Conservation (phyloP, 2,113 vertebrate genomes). For the Centrocercus urophasianus region DNA sequence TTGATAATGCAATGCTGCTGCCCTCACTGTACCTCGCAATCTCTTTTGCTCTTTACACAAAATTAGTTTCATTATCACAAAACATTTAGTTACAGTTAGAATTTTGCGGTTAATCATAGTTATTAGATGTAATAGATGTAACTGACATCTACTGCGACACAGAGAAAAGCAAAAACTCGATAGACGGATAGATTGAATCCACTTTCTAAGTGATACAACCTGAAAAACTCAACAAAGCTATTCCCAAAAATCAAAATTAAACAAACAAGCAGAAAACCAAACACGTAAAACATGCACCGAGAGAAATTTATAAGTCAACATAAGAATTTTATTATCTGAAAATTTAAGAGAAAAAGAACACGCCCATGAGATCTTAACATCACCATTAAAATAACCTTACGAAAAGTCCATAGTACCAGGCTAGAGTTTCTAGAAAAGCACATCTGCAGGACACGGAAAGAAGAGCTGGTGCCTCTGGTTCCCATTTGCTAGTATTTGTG, state of each 20-base stretch:
- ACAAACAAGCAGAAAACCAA: neutral
- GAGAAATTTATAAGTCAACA: neutral
- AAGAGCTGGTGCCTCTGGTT: slow-evolving; percentile 13
- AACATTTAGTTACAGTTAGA: neutral
- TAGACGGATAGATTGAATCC: neutral
- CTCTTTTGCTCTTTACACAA: neutral
- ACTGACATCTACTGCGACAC: neutral
- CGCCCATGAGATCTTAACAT: neutral
- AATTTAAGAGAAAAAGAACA: slow-evolving; percentile 1
- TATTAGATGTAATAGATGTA: neutral
- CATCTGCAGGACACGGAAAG: neutral
- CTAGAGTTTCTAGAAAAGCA: slow-evolving; percentile 36
- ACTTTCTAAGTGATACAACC: neutral
- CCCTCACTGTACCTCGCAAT: neutral
- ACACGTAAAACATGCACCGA: neutral
- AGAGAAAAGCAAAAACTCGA: neutral
- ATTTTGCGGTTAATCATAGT: slow-evolving; percentile 25
- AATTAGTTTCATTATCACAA: slow-evolving; percentile 22
- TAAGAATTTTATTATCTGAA: slow-evolving; percentile 71
- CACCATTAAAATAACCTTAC: neutral
- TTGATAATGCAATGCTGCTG: neutral
- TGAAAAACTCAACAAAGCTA: neutral
- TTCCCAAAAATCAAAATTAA: neutral
- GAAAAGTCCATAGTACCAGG: neutral
- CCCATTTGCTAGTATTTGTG: neutral